Evolutionary conservation across 1,140 invertebrate genomes (phyloP).

Genomic region (Arion vulgaris): DNA sequence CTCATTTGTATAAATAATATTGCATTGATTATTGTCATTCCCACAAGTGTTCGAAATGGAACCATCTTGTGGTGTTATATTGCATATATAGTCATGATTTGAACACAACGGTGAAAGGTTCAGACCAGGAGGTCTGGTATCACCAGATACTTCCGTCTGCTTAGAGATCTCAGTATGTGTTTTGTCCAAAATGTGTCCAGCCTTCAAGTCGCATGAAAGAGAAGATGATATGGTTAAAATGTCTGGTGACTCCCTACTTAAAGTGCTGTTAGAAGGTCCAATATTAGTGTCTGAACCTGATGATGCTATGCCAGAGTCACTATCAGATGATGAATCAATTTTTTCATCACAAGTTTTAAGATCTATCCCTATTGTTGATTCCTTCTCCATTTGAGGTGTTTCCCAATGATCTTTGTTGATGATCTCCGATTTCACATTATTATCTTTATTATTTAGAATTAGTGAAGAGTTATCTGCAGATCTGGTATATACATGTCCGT

Average conservation of each 20-base stretch:
- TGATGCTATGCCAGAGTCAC: conserved; percentile 45
- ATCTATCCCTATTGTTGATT: not conserved
- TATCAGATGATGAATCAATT: conserved; percentile 40
- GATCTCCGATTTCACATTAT: not conserved
- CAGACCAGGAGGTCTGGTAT: not conserved
- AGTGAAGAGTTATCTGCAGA: not conserved
- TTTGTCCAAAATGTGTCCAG: not conserved
- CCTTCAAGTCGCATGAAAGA: not conserved
- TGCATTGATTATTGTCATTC: not conserved
- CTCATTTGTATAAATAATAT: not conserved
- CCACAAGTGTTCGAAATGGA: not conserved
- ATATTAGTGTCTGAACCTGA: conserved; percentile 36
- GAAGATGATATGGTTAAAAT: not conserved
- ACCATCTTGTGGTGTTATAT: not conserved
- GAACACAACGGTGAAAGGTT: not conserved
- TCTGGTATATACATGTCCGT: not conserved
- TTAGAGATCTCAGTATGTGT: not conserved
- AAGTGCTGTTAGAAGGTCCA: not conserved
- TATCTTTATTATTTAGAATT: not conserved
- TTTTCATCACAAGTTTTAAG: conserved; percentile 35
- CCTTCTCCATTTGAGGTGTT: not conserved
- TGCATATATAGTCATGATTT: not conserved
- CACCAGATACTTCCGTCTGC: not conserved
- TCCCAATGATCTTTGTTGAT: not conserved
- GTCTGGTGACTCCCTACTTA: not conserved